Conservation (phyloP, 2,888 invertebrate species). For the Drosophila subquinaria region DNA sequence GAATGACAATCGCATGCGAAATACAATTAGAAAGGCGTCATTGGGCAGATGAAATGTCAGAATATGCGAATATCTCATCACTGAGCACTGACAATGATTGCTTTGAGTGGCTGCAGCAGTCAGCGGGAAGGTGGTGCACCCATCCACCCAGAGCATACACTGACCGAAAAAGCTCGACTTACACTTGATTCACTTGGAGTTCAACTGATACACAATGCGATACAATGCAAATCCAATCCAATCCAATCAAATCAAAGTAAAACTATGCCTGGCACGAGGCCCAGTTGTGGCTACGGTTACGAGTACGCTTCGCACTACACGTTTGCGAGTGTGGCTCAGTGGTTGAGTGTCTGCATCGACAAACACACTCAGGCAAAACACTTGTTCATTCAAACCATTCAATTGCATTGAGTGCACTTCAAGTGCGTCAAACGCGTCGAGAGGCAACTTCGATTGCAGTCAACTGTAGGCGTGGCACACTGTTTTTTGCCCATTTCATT, state of each 20-base stretch:
- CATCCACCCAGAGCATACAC: neutral
- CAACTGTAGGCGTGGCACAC: slow-evolving; percentile 14
- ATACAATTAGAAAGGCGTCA: slow-evolving; percentile 26
- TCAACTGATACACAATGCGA: slow-evolving; percentile 11
- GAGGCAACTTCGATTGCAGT: slow-evolving; percentile 25
- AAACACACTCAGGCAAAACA: slow-evolving; percentile 20
- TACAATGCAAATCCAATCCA: too few relatives aligned
- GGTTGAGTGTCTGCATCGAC: slow-evolving; percentile 28
- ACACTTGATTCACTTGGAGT: slow-evolving; percentile 34
- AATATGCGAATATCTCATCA: slow-evolving; percentile 5
- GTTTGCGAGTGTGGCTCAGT: slow-evolving; percentile 23
- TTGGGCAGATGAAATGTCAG: slow-evolving; percentile 6
- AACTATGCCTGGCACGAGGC: slow-evolving; percentile 52
- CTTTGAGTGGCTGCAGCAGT: neutral
- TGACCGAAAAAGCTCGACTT: slow-evolving; percentile 45
- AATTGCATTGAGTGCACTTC: slow-evolving; percentile 8
- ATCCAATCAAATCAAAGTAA: slow-evolving; percentile 50
- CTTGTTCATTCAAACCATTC: slow-evolving; percentile 2
- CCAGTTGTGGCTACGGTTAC: slow-evolving; percentile 20
- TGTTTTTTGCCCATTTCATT: neutral
- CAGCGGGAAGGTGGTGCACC: neutral
- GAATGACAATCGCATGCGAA: slow-evolving; percentile 25
- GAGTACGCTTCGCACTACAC: slow-evolving; percentile 23
- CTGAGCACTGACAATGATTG: slow-evolving; percentile 2
- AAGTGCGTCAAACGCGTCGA: slow-evolving; percentile 31